Percentiles rank a stretch among this genome's conserved stretches.
These are phyloP conservation scores for Cataglyphis livida DNA, from an alignment of 2,888 invertebrate genomes.

Conservation along the genomic window DNA sequence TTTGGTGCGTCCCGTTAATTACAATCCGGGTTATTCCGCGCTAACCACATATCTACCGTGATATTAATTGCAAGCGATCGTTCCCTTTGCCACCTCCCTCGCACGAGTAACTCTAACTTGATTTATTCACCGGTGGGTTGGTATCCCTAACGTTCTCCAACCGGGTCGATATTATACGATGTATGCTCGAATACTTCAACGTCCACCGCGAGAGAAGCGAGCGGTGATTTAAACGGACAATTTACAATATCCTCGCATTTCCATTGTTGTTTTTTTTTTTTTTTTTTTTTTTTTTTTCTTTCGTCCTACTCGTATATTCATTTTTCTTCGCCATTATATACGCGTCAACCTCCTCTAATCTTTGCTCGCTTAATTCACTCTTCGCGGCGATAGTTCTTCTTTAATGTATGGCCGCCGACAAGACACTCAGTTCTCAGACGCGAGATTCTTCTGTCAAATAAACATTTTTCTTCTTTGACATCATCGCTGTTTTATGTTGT, in stretches of 20 bases:
- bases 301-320: constrained; percentile 11
- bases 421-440: neutral
- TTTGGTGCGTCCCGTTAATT: constrained; percentile 33
- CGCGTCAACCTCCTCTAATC: constrained; percentile 32
- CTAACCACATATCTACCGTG: constrained; percentile 20
- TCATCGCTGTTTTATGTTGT: neutral
- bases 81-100: constrained; percentile 18
- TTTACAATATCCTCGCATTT: constrained; percentile 70
- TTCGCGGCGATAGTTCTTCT: neutral
- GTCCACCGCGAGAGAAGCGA: too few species aligned
- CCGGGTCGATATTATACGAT: constrained; percentile 21
- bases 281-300: constrained; percentile 52
- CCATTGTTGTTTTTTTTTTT: constrained; percentile 32
- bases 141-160: constrained; percentile 25
- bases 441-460: neutral
- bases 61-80: constrained; percentile 52
- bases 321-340: constrained; percentile 41
- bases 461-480: neutral
- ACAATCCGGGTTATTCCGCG: constrained; percentile 12
- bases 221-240: constrained; percentile 79
- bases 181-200: constrained; percentile 43
- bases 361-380: constrained; percentile 25
- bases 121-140: constrained; percentile 44
- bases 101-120: constrained; percentile 24
- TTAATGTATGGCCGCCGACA: neutral